Percentiles rank a stretch among this genome's conserved stretches.
Conservation (phyloP, 2,888 invertebrate genomes). For the Rhagium mordax region DNA sequence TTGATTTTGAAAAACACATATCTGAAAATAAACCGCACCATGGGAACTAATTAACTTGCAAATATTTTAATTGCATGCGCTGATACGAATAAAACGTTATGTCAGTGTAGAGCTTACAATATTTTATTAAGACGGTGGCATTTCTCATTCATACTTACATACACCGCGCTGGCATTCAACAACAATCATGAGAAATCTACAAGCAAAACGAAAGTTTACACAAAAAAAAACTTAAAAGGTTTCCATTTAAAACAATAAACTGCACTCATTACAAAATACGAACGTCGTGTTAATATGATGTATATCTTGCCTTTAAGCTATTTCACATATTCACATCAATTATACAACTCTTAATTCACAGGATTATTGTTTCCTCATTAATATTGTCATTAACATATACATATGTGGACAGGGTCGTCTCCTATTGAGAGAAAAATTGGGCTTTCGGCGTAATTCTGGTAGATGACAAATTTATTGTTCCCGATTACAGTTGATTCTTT, state of each 20-base stretch:
- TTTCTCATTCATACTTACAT: constrained; percentile 2
- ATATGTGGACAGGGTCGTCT: too few relatives aligned
- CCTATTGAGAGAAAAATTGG: too few relatives aligned
- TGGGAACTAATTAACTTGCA: constrained; percentile 4
- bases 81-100: neutral
- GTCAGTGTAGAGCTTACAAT: neutral
- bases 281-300: neutral
- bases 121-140: neutral
- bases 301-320: neutral
- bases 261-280: constrained; percentile 6
- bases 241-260: constrained; percentile 2
- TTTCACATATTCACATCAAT: constrained; percentile 5
- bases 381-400: too few relatives aligned
- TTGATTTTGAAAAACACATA: too few relatives aligned
- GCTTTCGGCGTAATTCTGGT: too few relatives aligned
- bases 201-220: constrained; percentile 10
- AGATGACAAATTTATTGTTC: too few relatives aligned
- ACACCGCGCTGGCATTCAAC: neutral
- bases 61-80: constrained; percentile 1
- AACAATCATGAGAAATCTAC: constrained; percentile 14
- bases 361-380: neutral
- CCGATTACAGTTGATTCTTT: too few relatives aligned
- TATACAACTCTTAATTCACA: neutral
- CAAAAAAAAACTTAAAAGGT: constrained; percentile 9
- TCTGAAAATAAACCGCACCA: neutral